phyloP scores from a whole-genome alignment of 2,113 vertebrate species.

The Chlorodrepanis virens region DNA sequence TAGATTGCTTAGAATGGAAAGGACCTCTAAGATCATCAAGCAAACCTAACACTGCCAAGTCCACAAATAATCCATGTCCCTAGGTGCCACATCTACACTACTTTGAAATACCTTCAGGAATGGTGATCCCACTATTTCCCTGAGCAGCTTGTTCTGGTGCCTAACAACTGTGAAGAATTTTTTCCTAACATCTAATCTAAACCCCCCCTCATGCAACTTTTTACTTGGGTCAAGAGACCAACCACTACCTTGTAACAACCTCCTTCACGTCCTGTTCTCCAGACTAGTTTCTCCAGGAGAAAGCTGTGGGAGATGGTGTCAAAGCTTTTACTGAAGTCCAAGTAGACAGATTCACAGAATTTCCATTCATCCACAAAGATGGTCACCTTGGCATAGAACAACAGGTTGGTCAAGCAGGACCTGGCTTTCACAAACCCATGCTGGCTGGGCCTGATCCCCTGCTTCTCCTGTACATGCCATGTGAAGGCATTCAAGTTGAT shows the following conservation, averaged over 20 bases:
- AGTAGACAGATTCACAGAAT: not conserved
- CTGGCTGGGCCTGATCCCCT: not conserved
- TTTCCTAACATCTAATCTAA: not conserved
- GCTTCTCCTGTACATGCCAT: no score
- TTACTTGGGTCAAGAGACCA: not conserved
- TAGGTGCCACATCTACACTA: not conserved
- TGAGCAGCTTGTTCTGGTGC: not conserved
- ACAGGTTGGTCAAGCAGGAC: not conserved
- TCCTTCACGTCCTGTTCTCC: not conserved
- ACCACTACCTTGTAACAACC: not conserved
- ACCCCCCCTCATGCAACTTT: not conserved
- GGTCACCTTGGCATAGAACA: not conserved
- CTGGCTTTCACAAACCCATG: not conserved
- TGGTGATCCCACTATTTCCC: not conserved
- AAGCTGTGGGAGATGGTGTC: not conserved
- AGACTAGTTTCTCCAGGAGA: not conserved
- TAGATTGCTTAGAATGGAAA: not conserved
- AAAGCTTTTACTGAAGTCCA: not conserved
- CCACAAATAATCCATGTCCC: not conserved
- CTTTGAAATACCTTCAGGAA: not conserved
- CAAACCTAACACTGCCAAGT: not conserved
- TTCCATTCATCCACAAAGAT: not conserved
- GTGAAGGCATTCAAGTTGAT: no score
- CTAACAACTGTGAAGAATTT: not conserved
- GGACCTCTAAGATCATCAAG: not conserved